Evolutionary conservation across 2,797 vertebrate genomes (phyloP).

Genomic region (Galaxias olidus): DNA sequence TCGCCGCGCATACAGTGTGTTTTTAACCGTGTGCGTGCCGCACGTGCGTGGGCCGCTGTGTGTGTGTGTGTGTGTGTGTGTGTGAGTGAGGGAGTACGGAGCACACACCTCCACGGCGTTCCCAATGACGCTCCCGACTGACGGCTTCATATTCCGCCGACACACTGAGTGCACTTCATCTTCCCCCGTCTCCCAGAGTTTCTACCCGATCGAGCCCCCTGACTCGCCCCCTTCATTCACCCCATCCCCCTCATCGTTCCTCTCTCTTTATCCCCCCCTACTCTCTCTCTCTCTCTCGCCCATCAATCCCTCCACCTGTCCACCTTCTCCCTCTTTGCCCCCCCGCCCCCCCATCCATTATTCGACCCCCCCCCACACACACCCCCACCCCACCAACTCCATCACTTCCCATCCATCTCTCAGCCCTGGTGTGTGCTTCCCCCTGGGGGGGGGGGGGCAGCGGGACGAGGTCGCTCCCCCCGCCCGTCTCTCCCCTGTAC

Average conservation of each 20-base stretch:
- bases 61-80: not conserved
- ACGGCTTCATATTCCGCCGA: conserved; percentile 7
- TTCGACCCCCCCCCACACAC: too few relatives aligned
- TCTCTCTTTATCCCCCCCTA: not conserved
- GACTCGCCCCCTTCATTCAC: conserved; percentile 1
- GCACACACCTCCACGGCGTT: not conserved
- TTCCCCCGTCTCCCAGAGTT: not conserved
- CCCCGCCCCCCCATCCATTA: not conserved
- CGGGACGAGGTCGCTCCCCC: conserved; percentile 10
- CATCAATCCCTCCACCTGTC: not conserved
- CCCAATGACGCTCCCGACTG: conserved; percentile 9
- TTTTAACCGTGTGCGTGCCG: not conserved
- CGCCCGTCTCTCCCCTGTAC: not conserved
- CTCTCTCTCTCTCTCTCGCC: too few relatives aligned
- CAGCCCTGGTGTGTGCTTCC: conserved; percentile 5
- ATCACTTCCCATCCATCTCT: conserved; percentile 4
- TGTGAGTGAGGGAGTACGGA: not conserved
- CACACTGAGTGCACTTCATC: not conserved
- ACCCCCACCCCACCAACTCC: too few relatives aligned
- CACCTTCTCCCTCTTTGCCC: not conserved
- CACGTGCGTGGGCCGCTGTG: not conserved
- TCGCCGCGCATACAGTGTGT: too few relatives aligned
- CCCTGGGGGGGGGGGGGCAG: not conserved
- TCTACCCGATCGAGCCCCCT: conserved; percentile 13
- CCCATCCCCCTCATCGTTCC: too few relatives aligned